Evolutionary conservation across 2,797 vertebrate species (phyloP).

Genomic region (Danio kyathit): DNA sequence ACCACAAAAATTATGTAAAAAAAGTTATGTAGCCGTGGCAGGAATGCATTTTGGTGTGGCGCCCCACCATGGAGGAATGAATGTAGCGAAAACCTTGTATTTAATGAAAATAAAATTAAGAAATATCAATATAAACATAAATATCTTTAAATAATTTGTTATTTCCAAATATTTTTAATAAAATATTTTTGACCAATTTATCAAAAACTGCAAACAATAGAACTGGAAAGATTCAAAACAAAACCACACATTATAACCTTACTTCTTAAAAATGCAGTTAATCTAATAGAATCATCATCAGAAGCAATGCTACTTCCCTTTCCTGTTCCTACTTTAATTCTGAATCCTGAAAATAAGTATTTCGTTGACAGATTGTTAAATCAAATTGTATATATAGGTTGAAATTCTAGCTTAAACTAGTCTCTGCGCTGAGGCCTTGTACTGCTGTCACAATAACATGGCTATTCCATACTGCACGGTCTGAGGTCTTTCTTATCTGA

Average conservation of each 20-base stretch:
- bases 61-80: too few species aligned
- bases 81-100: too few species aligned
- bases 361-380: conserved; percentile 3
- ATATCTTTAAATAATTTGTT: neutral
- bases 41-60: too few species aligned
- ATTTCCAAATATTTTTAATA: neutral
- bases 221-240: neutral
- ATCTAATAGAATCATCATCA: neutral
- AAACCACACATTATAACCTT: neutral
- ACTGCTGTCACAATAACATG: conserved; percentile 29
- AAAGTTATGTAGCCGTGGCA: too few species aligned
- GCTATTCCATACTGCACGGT: conserved; percentile 35
- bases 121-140: neutral
- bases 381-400: conserved; percentile 37
- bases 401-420: conserved; percentile 16
- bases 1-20: too few species aligned
- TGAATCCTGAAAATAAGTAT: neutral
- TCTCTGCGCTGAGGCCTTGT: conserved; percentile 32
- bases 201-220: too few species aligned
- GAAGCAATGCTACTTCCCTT: neutral
- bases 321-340: neutral
- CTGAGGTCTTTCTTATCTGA: conserved; percentile 37
- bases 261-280: neutral
- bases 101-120: too few species aligned
- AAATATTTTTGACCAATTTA: too few species aligned